A percentile compares a stretch with the other conserved stretches of the same genome.
phyloP scores from a whole-genome alignment of 2,113 vertebrate genomes.

The Pantherophis guttatus region DNA sequence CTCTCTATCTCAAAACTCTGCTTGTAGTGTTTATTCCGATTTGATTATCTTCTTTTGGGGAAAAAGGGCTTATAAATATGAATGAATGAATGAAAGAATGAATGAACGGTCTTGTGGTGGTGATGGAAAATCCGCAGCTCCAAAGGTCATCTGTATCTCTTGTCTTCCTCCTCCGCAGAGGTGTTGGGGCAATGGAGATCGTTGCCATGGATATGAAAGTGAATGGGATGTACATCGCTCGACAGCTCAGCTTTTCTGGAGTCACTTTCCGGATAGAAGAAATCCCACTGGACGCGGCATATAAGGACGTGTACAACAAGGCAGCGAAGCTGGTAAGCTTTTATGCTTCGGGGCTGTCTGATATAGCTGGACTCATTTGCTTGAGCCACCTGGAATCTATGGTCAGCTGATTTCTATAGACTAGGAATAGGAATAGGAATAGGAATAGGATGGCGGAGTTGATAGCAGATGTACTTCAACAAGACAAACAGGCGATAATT shows the following conservation, averaged over 20 bases:
- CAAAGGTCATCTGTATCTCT: background rate
- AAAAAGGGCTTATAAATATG: background rate
- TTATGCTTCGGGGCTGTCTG: background rate
- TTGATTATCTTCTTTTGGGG: background rate
- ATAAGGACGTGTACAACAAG: conserved; percentile 89
- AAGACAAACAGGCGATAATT: too few species aligned
- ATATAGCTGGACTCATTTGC: background rate
- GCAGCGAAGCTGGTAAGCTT: conserved; percentile 90
- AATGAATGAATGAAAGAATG: background rate
- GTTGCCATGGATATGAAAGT: conserved; percentile 99
- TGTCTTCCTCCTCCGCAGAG: conserved; percentile 67
- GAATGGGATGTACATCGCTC: conserved; percentile 97
- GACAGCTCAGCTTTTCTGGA: conserved; percentile 96
- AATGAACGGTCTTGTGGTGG: background rate
- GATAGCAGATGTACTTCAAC: too few species aligned
- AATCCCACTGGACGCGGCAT: conserved; percentile 84
- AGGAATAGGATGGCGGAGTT: too few species aligned
- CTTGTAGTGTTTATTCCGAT: background rate
- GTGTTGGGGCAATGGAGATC: conserved; percentile 97
- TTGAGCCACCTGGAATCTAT: background rate
- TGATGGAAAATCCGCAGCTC: background rate
- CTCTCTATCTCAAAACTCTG: background rate
- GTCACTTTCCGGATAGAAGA: conserved; percentile 96
- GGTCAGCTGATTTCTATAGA: background rate
- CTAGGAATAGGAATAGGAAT: too few species aligned